These are phyloP conservation scores for Scaptomyza parva DNA, from an alignment of 2,888 invertebrate genomes.

Conservation along the genomic window DNA sequence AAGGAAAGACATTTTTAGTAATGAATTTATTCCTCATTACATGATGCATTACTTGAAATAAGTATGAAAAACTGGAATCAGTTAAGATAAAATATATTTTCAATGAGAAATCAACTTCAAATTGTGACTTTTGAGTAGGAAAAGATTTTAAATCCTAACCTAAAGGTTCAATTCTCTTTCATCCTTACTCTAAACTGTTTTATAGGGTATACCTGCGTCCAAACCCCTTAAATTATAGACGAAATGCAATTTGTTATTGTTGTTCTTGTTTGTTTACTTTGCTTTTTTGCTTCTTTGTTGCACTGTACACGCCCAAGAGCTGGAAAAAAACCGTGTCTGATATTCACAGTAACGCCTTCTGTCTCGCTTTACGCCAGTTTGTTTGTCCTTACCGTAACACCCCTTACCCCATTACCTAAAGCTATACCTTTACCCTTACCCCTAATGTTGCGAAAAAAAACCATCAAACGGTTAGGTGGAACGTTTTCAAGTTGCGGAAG, in stretches of 20 bases:
- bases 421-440: neutral
- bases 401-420: neutral
- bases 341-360: conserved; percentile 58
- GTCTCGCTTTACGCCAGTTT: conserved; percentile 39
- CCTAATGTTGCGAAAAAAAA: conserved; percentile 20
- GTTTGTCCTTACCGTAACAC: conserved; percentile 31
- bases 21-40: neutral
- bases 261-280: conserved; percentile 39
- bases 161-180: too few species aligned
- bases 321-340: conserved; percentile 75
- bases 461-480: conserved; percentile 74
- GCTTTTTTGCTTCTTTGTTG: conserved; percentile 28
- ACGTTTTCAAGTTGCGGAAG: conserved; percentile 84
- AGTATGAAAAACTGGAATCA: too few species aligned
- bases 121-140: too few species aligned
- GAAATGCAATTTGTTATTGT: conserved; percentile 11
- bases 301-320: conserved; percentile 59
- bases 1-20: neutral
- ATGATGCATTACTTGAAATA: neutral
- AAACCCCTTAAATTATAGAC: neutral
- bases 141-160: too few species aligned
- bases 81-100: too few species aligned
- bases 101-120: neutral
- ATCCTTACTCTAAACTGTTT: neutral
- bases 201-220: conserved; percentile 4